phyloP scores from a whole-genome alignment of 2,113 vertebrate species.

The Penelope pileata region DNA sequence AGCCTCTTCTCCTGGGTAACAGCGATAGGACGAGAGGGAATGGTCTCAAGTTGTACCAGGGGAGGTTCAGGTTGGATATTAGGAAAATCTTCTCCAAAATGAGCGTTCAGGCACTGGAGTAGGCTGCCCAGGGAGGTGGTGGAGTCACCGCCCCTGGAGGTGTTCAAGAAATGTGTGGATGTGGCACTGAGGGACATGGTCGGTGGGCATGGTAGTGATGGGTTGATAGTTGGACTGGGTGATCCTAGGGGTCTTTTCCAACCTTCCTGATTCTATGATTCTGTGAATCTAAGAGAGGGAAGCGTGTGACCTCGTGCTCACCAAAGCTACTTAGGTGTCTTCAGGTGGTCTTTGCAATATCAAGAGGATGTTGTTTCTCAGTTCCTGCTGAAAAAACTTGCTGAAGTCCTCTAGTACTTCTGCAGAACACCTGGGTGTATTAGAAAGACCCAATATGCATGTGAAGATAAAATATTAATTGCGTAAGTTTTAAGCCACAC shows the following conservation, averaged over 20 bases:
- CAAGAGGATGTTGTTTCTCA: background rate
- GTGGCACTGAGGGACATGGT: too few species aligned
- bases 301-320: background rate
- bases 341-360: background rate
- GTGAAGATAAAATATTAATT: slow-evolving; percentile 6
- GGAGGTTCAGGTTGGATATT: too few species aligned
- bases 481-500: background rate
- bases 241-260: background rate
- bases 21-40: too few species aligned
- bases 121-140: too few species aligned
- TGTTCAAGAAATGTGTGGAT: too few species aligned
- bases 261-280: background rate
- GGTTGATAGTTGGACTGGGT: background rate
- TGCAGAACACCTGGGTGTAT: background rate
- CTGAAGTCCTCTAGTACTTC: background rate
- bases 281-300: background rate
- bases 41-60: too few species aligned
- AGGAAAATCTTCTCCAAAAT: too few species aligned
- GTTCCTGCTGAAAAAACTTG: background rate
- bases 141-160: too few species aligned
- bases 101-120: too few species aligned
- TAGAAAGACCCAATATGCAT: background rate
- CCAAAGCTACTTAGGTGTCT: background rate
- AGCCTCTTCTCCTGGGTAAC: too few species aligned
- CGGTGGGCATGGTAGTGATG: too few species aligned